These are phyloP conservation scores for Sturnus vulgaris DNA, from an alignment of 2,113 vertebrate species.

Conservation along the genomic window DNA sequence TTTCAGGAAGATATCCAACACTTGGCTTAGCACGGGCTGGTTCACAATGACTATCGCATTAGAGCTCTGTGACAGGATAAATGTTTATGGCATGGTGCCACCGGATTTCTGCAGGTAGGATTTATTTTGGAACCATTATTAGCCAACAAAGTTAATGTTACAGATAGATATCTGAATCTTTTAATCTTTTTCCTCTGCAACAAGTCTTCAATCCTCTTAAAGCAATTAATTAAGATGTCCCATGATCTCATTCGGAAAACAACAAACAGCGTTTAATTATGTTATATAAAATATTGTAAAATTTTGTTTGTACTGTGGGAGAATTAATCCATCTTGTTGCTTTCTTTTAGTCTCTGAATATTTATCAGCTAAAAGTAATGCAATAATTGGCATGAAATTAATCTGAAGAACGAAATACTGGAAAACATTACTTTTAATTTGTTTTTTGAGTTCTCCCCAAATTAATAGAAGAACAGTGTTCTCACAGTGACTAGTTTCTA, in stretches of 20 bases:
- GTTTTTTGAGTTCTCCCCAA: constrained; percentile 24
- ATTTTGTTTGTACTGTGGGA: constrained; percentile 60
- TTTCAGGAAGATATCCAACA: constrained; percentile 95
- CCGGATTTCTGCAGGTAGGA: constrained; percentile 98
- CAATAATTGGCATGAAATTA: constrained; percentile 73
- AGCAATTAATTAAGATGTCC: constrained; percentile 63
- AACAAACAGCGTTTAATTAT: constrained; percentile 70
- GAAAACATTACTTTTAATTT: constrained; percentile 56
- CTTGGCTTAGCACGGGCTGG: constrained; percentile 99
- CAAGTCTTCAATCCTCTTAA: constrained; percentile 32
- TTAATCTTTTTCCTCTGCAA: not conserved
- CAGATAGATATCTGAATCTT: constrained; percentile 51
- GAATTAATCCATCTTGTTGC: constrained; percentile 70
- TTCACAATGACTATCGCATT: constrained; percentile 98
- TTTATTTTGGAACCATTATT: constrained; percentile 34
- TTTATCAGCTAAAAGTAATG: constrained; percentile 71
- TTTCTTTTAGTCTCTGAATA: constrained; percentile 69
- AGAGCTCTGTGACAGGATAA: constrained; percentile 94
- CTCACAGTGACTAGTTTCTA: constrained; percentile 21
- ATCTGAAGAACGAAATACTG: constrained; percentile 44
- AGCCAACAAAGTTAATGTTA: not conserved
- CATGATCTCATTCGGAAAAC: constrained; percentile 59
- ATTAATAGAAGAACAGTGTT: constrained; percentile 33
- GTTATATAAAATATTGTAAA: constrained; percentile 69
- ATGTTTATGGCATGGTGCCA: constrained; percentile 97